phyloP scores from a whole-genome alignment of 1,140 invertebrate genomes.

The Geopemphigus sp. region DNA sequence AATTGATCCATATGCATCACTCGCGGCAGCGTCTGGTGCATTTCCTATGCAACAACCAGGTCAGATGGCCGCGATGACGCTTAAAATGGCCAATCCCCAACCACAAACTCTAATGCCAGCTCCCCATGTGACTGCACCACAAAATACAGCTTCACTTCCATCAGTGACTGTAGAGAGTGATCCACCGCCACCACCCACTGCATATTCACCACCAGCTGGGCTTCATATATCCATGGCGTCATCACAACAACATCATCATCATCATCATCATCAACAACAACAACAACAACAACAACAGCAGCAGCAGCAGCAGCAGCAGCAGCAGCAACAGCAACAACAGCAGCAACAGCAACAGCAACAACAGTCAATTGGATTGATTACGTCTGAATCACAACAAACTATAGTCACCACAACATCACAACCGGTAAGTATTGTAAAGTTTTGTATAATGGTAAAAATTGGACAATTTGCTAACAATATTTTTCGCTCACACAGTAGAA shows the following conservation, averaged over 20 bases:
- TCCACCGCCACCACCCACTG: slow-evolving; percentile 56
- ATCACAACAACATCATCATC: slow-evolving; percentile 53
- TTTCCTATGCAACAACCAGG: slow-evolving; percentile 70
- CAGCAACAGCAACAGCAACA: background rate
- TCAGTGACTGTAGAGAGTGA: slow-evolving; percentile 58
- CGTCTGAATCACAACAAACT: slow-evolving; percentile 23
- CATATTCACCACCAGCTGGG: slow-evolving; percentile 54
- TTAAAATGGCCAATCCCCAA: slow-evolving; percentile 59
- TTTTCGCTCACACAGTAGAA: slow-evolving; percentile 48
- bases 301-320: background rate
- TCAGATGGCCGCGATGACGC: slow-evolving; percentile 56
- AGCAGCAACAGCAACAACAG: background rate
- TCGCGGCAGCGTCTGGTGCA: slow-evolving; percentile 72
- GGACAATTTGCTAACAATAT: slow-evolving; percentile 22
- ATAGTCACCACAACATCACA: slow-evolving; percentile 31
- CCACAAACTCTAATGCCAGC: slow-evolving; percentile 57
- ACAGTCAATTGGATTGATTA: slow-evolving; percentile 17
- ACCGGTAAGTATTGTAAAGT: slow-evolving; percentile 13
- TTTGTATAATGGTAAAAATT: background rate
- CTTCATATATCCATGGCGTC: slow-evolving; percentile 58
- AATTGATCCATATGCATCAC: slow-evolving; percentile 75
- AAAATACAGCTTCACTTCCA: slow-evolving; percentile 56
- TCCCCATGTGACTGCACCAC: slow-evolving; percentile 56
- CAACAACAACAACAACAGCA: slow-evolving; percentile 23
- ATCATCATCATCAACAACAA: background rate